Conservation (phyloP, 2,113 vertebrate genomes). For the Mustela nigripes region DNA sequence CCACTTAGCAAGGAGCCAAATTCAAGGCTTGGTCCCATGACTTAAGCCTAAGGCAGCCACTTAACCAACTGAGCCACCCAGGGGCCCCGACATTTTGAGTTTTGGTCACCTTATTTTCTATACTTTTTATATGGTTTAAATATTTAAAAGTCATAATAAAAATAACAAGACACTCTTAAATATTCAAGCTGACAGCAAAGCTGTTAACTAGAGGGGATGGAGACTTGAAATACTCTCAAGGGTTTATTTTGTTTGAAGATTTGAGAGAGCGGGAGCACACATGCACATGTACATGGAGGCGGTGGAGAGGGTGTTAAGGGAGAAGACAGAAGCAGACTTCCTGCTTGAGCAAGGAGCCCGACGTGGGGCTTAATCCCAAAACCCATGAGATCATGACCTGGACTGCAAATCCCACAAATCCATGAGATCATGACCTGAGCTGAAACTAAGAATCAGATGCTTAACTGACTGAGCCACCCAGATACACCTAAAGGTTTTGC, state of each 20-base stretch:
- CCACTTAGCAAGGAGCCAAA: not conserved
- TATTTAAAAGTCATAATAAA: not conserved
- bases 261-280: not conserved
- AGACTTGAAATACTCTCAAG: not conserved
- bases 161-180: not conserved
- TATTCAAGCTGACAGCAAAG: not conserved
- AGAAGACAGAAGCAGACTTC: not conserved
- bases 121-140: not conserved
- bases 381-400: not conserved
- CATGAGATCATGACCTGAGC: not conserved
- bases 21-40: not conserved
- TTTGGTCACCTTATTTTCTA: not conserved
- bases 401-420: not conserved
- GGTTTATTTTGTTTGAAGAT: not conserved
- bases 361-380: not conserved
- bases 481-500: not conserved
- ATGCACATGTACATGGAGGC: not conserved
- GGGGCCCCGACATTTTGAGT: not conserved
- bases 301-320: not conserved
- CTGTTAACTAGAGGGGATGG: not conserved
- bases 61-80: not conserved
- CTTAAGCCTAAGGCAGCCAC: not conserved
- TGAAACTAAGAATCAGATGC: not conserved
- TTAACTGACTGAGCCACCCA: not conserved
- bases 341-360: not conserved